Conservation (phyloP, 2,797 vertebrate genomes). For the Cynopterus sphinx region DNA sequence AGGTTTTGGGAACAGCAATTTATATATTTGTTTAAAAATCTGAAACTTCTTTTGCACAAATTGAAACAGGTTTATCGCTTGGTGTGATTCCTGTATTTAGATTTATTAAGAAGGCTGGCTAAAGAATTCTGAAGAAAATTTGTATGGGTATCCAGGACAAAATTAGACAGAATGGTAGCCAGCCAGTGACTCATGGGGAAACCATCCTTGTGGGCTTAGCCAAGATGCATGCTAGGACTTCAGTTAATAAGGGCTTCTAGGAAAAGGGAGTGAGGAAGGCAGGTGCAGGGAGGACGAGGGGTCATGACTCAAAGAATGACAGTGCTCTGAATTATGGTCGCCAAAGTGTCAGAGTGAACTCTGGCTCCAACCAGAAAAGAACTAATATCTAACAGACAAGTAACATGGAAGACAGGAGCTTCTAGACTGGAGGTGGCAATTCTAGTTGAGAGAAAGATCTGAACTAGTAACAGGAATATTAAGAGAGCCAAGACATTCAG, state of each 20-base stretch:
- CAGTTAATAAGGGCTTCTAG: background rate
- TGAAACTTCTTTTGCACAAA: background rate
- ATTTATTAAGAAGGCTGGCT: background rate
- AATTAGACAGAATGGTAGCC: background rate
- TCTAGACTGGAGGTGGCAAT: background rate
- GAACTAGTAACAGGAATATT: background rate
- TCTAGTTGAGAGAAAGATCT: background rate
- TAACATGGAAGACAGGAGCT: background rate
- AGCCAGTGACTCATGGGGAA: background rate
- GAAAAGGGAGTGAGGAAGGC: background rate
- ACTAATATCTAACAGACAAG: background rate
- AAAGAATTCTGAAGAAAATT: background rate
- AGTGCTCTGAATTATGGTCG: background rate
- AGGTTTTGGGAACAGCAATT: conserved; percentile 24
- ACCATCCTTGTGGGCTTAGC: background rate
- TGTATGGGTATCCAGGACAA: background rate
- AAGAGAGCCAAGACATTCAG: background rate
- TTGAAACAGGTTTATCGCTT: background rate
- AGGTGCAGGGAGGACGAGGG: background rate
- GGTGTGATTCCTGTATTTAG: background rate
- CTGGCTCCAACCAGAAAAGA: background rate
- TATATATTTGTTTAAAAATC: background rate
- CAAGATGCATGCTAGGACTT: background rate
- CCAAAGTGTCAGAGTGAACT: background rate
- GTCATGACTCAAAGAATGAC: background rate